Percentiles rank a stretch among this genome's conserved stretches.
Evolutionary conservation across 2,888 invertebrate genomes (phyloP).

Genomic region (Notodonta dromedarius): DNA sequence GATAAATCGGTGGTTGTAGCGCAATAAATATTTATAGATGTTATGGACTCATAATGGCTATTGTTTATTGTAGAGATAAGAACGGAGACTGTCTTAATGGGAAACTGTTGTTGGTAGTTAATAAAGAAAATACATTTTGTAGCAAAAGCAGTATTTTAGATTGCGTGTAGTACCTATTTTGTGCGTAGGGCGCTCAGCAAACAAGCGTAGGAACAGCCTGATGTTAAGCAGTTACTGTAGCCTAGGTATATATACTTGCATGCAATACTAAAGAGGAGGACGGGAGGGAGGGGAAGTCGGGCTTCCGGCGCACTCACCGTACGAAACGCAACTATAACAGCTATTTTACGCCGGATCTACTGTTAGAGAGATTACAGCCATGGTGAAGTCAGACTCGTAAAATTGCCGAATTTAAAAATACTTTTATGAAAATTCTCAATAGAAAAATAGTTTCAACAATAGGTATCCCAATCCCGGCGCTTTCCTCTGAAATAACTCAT

Average conservation of each 20-base stretch:
- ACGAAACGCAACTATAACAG: no score
- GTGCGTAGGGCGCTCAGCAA: no score
- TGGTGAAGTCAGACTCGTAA: background rate
- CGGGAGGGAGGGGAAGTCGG: no score
- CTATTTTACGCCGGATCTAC: no score
- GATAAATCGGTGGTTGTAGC: conserved; percentile 38
- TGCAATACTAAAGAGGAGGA: no score
- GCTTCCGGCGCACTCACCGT: no score
- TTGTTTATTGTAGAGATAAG: conserved; percentile 50
- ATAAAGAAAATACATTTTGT: background rate
- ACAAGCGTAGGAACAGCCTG: no score
- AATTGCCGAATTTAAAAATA: background rate
- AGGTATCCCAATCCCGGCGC: background rate
- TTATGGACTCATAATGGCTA: conserved; percentile 32
- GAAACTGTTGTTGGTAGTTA: background rate
- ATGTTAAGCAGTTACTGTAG: no score
- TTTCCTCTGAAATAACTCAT: conserved; percentile 21
- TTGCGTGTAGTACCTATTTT: no score
- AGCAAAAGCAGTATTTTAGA: no score
- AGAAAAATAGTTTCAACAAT: background rate
- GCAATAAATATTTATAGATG: conserved; percentile 55
- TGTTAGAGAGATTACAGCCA: no score
- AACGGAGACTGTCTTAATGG: background rate
- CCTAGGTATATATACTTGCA: no score
- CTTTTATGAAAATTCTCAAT: background rate